Percentiles rank a stretch among this genome's conserved stretches.
Evolutionary conservation across 2,888 invertebrate genomes (phyloP).

Genomic region (Ptilodon capucinus): DNA sequence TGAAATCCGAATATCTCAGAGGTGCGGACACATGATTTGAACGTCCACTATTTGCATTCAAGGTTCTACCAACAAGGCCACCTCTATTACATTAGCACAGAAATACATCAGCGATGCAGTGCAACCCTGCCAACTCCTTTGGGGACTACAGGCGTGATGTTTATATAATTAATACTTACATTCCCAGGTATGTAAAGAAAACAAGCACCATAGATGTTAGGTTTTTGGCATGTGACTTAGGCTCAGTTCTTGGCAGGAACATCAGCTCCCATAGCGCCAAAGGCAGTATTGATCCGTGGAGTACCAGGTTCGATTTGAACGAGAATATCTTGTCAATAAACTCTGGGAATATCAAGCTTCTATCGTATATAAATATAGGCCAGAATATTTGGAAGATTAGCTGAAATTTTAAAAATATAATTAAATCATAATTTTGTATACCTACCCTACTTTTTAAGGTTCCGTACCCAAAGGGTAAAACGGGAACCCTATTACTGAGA

Average conservation of each 20-base stretch:
- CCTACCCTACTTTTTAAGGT: too few species aligned
- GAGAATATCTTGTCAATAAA: conserved; percentile 53
- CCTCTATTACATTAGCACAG: too few species aligned
- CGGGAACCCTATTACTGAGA: too few species aligned
- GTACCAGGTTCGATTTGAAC: conserved; percentile 41
- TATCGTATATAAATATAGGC: conserved; percentile 49
- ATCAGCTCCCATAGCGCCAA: conserved; percentile 47
- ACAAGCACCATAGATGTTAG: conserved; percentile 14
- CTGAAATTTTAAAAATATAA: conserved; percentile 38
- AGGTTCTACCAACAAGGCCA: too few species aligned
- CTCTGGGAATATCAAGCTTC: conserved; percentile 45
- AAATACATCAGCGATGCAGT: too few species aligned
- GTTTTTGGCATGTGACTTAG: conserved; percentile 33
- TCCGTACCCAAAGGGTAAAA: too few species aligned
- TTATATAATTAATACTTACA: conserved; percentile 48
- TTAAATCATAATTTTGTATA: neutral
- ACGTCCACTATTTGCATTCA: too few species aligned
- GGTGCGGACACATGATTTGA: too few species aligned
- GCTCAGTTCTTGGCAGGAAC: conserved; percentile 33
- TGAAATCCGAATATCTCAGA: too few species aligned
- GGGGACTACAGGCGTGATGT: too few species aligned
- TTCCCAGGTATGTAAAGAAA: conserved; percentile 24
- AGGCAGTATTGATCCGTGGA: conserved; percentile 45
- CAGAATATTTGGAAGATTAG: conserved; percentile 50
- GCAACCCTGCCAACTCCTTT: too few species aligned